Evolutionary conservation across 1,140 invertebrate genomes (phyloP), one percentile per base, ranked within the genome.

Genomic region (Leptinotarsa undecemlineata): DNA sequence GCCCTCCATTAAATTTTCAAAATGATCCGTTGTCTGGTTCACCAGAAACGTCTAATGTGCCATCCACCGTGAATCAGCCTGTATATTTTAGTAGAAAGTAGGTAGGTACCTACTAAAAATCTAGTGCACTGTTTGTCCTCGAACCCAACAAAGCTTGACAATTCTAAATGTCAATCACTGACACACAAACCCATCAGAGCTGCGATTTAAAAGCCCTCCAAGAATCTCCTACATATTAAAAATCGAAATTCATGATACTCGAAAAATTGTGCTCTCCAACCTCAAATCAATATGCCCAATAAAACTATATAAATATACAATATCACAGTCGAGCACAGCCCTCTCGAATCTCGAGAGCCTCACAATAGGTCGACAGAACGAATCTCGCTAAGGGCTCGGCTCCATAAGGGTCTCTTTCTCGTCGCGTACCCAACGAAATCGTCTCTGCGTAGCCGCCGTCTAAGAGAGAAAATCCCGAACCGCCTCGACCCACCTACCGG

Each of bases 221-320:
- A 47, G 26, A 75, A 66, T 48, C 19, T 26, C 11, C 51, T 62
- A 64, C 67, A 64, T 63, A 57, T 33, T 70, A 70, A 78, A 75
- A 78, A 77, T 79, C 76, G 64, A 77, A 73, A 77, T 77, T 77
- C 78, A 78, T 77, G 74, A 74, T 62, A 76, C 68, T 74, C 74
- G 70, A 75, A 76, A 74, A 77, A 76, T 51, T 67, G 74, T 76
- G 69, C 76, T 72, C 76, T 78, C 74, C 74, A 78, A 61, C 76
- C 76, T 77, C 76, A 80, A 81, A 84, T 84, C 82, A 83, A 84
- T 84, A 83, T 80, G 78, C 83, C 83, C 82, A 84, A 84, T 84
- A 83, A 84, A 83, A 84, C 81, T 77, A 83, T 83, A 84, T 82
- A 84, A 84, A 84, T 82, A 82, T 79, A 83, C 82, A 82, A 82